These are phyloP conservation scores for Muscicapa striata DNA, from an alignment of 2,797 vertebrate species.

Conservation along the genomic window DNA sequence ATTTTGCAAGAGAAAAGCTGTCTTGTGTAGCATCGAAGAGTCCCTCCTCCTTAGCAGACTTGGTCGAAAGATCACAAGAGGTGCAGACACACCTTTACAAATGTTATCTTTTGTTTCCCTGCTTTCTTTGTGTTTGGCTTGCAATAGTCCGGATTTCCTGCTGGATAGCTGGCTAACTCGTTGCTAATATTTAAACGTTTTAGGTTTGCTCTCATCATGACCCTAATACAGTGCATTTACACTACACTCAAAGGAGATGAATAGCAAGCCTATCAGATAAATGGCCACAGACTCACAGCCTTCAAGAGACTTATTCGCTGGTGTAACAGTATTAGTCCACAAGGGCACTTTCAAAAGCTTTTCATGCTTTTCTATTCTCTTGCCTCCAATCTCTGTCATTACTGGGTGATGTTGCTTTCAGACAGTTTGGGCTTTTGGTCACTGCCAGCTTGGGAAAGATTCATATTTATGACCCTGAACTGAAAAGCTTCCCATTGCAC, in stretches of 20 bases:
- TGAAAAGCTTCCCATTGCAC: slow-evolving; percentile 8
- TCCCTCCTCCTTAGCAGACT: neutral
- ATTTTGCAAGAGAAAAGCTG: neutral
- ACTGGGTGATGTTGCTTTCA: slow-evolving; percentile 29
- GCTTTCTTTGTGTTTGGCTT: slow-evolving; percentile 51
- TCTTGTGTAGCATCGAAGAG: neutral
- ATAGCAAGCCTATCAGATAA: slow-evolving; percentile 63
- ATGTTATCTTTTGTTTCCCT: slow-evolving; percentile 50
- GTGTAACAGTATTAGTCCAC: slow-evolving; percentile 52
- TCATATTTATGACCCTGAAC: slow-evolving; percentile 55
- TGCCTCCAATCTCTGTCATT: slow-evolving; percentile 51
- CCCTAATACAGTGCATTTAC: slow-evolving; percentile 64
- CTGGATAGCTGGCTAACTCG: neutral
- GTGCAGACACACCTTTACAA: slow-evolving; percentile 1
- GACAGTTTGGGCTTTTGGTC: neutral
- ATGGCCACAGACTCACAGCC: slow-evolving; percentile 40
- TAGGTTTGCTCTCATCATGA: slow-evolving; percentile 61
- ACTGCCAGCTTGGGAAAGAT: slow-evolving; percentile 18
- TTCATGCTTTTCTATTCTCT: slow-evolving; percentile 44
- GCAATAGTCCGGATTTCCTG: slow-evolving; percentile 6
- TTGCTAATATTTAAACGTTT: slow-evolving; percentile 60
- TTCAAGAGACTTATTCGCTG: slow-evolving; percentile 59
- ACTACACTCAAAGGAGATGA: slow-evolving; percentile 65
- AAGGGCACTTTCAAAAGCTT: slow-evolving; percentile 66
- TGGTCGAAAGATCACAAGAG: slow-evolving; percentile 8